Conservation (phyloP, 1,140 invertebrate species). For the Homalodisca vitripennis region DNA sequence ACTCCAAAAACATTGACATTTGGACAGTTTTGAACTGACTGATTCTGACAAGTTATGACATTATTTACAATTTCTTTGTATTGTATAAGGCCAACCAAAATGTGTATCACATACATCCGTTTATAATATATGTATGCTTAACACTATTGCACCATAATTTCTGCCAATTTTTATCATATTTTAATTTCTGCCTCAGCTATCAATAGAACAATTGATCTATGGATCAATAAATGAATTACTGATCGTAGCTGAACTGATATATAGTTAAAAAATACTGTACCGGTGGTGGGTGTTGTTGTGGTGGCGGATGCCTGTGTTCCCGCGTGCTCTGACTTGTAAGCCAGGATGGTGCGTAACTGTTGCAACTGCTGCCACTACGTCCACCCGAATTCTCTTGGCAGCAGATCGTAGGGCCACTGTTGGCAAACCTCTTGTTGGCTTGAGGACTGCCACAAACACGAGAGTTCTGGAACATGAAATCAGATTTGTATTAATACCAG, state of each 20-base stretch:
- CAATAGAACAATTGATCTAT: no score
- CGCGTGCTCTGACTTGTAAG: constrained; percentile 23
- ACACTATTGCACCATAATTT: no score
- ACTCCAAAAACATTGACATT: no score
- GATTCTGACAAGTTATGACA: no score
- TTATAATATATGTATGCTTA: no score
- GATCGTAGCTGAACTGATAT: neutral
- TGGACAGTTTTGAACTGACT: no score
- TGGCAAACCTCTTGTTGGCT: constrained; percentile 19
- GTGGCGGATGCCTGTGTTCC: constrained; percentile 27
- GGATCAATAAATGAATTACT: neutral
- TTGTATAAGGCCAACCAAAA: no score
- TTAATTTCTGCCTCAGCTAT: no score
- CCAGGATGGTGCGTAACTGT: constrained; percentile 30
- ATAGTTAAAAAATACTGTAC: constrained; percentile 31
- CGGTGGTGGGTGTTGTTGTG: constrained; percentile 32
- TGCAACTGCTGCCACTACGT: constrained; percentile 34
- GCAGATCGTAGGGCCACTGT: neutral
- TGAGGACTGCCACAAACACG: constrained; percentile 30
- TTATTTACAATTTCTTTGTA: no score
- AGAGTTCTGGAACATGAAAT: neutral
- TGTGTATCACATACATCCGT: no score
- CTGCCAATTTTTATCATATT: no score
- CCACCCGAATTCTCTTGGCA: constrained; percentile 19
- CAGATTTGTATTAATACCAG: no score